These are phyloP conservation scores for Isotomurus palustris DNA, from an alignment of 2,888 invertebrate genomes.

Conservation along the genomic window DNA sequence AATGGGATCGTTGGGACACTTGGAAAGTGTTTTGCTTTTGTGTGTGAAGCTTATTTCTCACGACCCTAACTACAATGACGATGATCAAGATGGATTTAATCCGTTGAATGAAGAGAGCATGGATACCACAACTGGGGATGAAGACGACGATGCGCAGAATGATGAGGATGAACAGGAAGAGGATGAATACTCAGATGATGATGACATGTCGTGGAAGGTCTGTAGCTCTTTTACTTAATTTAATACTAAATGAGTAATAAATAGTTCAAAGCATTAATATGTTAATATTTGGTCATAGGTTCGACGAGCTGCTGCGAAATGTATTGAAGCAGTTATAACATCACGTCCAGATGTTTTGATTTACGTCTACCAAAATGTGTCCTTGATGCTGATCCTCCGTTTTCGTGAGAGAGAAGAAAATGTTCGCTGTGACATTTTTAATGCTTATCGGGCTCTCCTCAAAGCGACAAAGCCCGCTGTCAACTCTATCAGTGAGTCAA, in stretches of 20 bases:
- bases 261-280: neutral
- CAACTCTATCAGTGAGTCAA: conserved; percentile 51
- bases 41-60: conserved; percentile 89
- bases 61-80: conserved; percentile 99
- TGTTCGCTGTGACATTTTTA: conserved; percentile 96
- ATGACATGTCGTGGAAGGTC: conserved; percentile 99
- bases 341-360: conserved; percentile 86
- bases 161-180: conserved; percentile 71
- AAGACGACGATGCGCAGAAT: conserved; percentile 55
- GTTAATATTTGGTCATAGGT: conserved; percentile 47
- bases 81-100: conserved; percentile 67
- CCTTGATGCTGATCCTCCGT: conserved; percentile 59
- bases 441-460: conserved; percentile 88
- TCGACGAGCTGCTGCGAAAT: conserved; percentile 93
- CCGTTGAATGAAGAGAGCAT: conserved; percentile 60
- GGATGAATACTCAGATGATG: conserved; percentile 97
- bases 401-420: conserved; percentile 90
- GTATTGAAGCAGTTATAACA: conserved; percentile 88
- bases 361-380: conserved; percentile 81
- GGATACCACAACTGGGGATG: conserved; percentile 60
- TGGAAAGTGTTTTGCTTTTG: conserved; percentile 59
- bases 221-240: conserved; percentile 2
- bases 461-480: conserved; percentile 77
- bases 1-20: conserved; percentile 54
- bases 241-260: neutral